Conservation (phyloP, 2,888 invertebrate species). For the Plagodis dolabraria region DNA sequence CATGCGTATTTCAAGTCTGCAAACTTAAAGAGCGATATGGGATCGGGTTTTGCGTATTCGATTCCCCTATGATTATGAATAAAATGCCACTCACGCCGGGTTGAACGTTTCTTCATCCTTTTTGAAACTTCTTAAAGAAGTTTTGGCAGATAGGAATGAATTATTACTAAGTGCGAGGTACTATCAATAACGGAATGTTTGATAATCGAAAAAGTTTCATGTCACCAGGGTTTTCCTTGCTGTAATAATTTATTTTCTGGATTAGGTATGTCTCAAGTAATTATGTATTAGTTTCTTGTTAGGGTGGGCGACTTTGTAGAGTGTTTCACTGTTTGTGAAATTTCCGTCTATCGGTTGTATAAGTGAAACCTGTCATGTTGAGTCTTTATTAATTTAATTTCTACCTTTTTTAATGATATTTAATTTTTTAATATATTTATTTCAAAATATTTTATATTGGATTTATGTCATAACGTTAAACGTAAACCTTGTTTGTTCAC, state of each 20-base stretch:
- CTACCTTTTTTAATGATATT: not conserved
- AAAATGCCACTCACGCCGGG: slow-evolving; percentile 59
- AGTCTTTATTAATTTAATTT: not conserved
- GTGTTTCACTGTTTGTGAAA: slow-evolving; percentile 3
- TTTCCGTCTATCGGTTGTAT: not conserved
- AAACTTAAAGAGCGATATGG: slow-evolving; percentile 45
- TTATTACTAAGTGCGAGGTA: slow-evolving; percentile 65
- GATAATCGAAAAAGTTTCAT: slow-evolving; percentile 72
- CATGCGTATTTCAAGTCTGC: slow-evolving; percentile 39
- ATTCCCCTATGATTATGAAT: slow-evolving; percentile 59
- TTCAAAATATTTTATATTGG: not conserved
- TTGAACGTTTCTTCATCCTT: slow-evolving; percentile 61
- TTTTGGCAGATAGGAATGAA: slow-evolving; percentile 66
- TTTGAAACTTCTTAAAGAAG: slow-evolving; percentile 61
- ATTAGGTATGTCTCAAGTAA: slow-evolving; percentile 13
- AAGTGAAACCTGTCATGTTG: not conserved
- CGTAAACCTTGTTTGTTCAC: slow-evolving; percentile 48
- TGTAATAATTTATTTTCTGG: slow-evolving; percentile 35
- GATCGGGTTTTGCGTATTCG: slow-evolving; percentile 54
- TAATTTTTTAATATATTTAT: slow-evolving; percentile 1
- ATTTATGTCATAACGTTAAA: slow-evolving; percentile 48
- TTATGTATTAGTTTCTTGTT: slow-evolving; percentile 14
- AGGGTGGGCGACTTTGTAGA: slow-evolving; percentile 9
- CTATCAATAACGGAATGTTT: slow-evolving; percentile 71
- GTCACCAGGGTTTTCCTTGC: slow-evolving; percentile 50